phyloP scores from a whole-genome alignment of 2,113 vertebrate genomes.

The Aphelocoma coerulescens region DNA sequence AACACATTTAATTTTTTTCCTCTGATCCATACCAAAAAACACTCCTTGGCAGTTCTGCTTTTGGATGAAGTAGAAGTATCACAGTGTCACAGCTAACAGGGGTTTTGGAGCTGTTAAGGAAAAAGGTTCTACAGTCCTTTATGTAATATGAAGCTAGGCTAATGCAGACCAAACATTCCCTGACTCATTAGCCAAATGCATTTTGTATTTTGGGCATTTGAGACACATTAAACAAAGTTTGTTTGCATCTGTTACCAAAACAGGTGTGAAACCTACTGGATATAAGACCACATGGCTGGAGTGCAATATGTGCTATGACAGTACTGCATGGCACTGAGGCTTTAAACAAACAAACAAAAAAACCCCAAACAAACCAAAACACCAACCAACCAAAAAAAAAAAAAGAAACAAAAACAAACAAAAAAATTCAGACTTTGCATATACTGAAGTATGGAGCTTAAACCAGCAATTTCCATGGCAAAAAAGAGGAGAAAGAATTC shows the following conservation, averaged over 20 bases:
- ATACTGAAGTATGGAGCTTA: neutral
- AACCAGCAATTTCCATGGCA: neutral
- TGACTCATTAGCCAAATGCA: neutral
- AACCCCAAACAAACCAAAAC: too few relatives aligned
- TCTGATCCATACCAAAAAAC: neutral
- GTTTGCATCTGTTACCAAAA: neutral
- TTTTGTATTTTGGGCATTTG: neutral
- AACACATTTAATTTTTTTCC: neutral
- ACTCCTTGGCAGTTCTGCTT: neutral
- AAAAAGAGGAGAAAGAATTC: neutral
- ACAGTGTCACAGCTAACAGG: neutral
- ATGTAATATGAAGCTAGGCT: neutral
- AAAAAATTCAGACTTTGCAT: neutral
- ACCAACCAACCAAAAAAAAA: neutral
- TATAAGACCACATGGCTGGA: neutral
- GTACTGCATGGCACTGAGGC: neutral
- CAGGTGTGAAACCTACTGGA: neutral
- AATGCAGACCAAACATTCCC: fast-evolving
- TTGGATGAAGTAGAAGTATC: neutral
- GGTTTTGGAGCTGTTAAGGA: neutral
- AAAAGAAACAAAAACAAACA: too few relatives aligned
- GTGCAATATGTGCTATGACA: neutral
- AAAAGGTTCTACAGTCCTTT: neutral
- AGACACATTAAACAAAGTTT: neutral
- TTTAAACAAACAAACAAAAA: neutral